A percentile compares a stretch with the other conserved stretches of the same genome.
Evolutionary conservation across 1,140 invertebrate genomes (phyloP).

Genomic region (Heliothis virescens): DNA sequence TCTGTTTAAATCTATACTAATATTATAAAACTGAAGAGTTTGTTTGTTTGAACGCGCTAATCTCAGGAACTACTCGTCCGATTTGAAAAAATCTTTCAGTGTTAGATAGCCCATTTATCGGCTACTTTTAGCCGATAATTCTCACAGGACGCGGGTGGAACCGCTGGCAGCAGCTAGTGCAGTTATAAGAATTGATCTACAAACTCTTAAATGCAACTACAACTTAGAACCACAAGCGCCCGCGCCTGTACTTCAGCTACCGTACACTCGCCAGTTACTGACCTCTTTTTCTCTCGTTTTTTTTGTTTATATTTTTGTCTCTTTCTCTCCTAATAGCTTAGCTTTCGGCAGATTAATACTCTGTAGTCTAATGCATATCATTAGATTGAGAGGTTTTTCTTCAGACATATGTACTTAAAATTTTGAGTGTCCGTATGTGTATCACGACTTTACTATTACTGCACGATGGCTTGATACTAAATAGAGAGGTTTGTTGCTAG

Average conservation of each 20-base stretch:
- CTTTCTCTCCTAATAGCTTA: slow-evolving; percentile 72
- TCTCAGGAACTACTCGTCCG: too few species aligned
- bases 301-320: slow-evolving; percentile 63
- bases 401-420: slow-evolving; percentile 40
- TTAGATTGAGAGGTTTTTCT: slow-evolving; percentile 76
- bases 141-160: too few species aligned
- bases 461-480: background rate
- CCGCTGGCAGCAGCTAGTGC: too few species aligned
- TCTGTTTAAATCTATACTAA: too few species aligned
- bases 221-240: slow-evolving; percentile 39
- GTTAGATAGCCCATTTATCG: too few species aligned
- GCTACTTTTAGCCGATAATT: too few species aligned
- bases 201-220: background rate
- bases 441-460: slow-evolving; percentile 24
- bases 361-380: slow-evolving; percentile 78
- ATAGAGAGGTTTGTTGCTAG: background rate
- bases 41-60: too few species aligned
- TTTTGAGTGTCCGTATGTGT: slow-evolving; percentile 11
- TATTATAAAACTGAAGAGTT: too few species aligned
- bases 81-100: too few species aligned
- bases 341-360: slow-evolving; percentile 80
- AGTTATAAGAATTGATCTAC: too few species aligned
- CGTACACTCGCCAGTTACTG: slow-evolving; percentile 77
- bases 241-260: slow-evolving; percentile 60
- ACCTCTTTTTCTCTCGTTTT: slow-evolving; percentile 71